Evolutionary conservation across 2,797 vertebrate genomes (phyloP).

Genomic region (Bothrops alternatus): DNA sequence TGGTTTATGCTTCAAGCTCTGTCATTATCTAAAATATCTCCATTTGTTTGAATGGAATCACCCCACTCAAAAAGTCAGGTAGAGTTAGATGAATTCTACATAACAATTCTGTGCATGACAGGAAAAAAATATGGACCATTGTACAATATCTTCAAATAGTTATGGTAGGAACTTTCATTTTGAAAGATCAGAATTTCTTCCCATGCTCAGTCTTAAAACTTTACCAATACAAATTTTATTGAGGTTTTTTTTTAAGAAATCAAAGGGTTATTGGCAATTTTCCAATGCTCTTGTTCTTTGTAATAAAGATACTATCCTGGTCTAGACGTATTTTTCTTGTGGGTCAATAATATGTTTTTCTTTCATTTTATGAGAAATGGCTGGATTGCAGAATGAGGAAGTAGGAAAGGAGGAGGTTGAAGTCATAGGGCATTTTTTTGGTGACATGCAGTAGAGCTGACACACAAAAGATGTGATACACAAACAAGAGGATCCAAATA

Average conservation of each 20-base stretch:
- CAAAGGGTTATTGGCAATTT: not conserved
- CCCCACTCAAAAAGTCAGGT: not conserved
- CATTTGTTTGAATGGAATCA: not conserved
- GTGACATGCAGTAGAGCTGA: not conserved
- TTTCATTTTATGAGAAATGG: not conserved
- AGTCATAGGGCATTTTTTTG: not conserved
- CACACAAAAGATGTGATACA: not conserved
- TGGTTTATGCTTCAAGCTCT: not conserved
- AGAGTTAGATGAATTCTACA: not conserved
- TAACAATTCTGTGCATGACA: not conserved
- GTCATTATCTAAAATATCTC: not conserved
- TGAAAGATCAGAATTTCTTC: not conserved
- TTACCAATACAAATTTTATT: not conserved
- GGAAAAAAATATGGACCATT: not conserved
- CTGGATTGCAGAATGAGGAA: not conserved
- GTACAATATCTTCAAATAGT: not conserved
- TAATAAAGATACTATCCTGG: not conserved
- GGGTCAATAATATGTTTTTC: not conserved
- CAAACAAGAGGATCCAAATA: not conserved
- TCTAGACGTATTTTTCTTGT: not conserved
- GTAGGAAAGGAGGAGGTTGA: not conserved
- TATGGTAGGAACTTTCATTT: not conserved
- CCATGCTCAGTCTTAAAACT: not conserved
- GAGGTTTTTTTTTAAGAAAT: not conserved
- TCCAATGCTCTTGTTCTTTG: not conserved